Evolutionary conservation across 2,113 vertebrate species (phyloP).

Genomic region (Aptenodytes forsteri): DNA sequence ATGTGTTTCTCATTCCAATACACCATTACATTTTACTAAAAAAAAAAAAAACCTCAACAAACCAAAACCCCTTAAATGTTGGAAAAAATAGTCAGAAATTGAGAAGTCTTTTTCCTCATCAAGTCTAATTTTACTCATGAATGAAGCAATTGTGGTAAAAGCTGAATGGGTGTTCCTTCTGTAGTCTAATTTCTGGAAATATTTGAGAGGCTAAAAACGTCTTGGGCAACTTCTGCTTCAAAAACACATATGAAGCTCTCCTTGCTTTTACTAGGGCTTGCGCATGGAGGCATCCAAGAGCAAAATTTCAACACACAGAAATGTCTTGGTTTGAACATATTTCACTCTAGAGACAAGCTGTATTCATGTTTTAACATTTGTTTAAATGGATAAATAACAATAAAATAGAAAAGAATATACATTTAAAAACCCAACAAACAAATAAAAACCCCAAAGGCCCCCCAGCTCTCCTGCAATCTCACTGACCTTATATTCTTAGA

Average conservation of each 20-base stretch:
- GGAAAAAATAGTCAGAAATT: neutral
- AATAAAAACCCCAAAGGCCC: neutral
- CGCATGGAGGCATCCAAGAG: neutral
- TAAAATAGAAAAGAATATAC: neutral
- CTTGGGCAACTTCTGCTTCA: neutral
- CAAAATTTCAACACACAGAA: neutral
- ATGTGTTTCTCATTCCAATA: neutral
- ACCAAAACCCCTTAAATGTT: neutral
- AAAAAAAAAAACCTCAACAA: neutral
- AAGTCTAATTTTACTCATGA: conserved; percentile 44
- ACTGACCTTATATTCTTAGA: neutral
- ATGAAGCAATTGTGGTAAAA: conserved; percentile 48
- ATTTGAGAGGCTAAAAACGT: conserved; percentile 25
- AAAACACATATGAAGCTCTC: neutral
- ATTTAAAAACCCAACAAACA: neutral
- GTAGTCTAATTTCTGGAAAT: conserved; percentile 16
- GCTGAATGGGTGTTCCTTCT: conserved; percentile 17
- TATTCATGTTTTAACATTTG: neutral
- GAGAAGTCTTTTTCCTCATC: neutral
- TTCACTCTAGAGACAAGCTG: neutral
- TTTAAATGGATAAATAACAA: neutral
- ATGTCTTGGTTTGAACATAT: neutral
- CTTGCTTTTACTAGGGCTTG: neutral
- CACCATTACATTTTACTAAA: neutral
- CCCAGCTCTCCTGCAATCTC: neutral